Percentiles rank a stretch among this genome's conserved stretches.
Evolutionary conservation across 2,113 vertebrate species (phyloP).

Genomic region (Gnathonemus longibarbis): DNA sequence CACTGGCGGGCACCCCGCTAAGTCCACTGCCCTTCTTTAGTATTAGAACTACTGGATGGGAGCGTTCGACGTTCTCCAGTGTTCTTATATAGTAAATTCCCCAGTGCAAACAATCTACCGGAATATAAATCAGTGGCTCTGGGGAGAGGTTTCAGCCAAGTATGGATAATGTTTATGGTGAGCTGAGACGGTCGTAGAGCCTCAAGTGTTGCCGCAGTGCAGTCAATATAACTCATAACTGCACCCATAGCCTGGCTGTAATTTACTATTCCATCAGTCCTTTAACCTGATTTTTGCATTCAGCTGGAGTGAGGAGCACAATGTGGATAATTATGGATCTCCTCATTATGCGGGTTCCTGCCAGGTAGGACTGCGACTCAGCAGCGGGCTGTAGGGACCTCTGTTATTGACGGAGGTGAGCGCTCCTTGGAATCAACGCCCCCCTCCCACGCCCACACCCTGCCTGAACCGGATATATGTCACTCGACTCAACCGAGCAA

Average conservation of each 20-base stretch:
- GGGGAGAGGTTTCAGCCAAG: conserved; percentile 43
- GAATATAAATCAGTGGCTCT: conserved; percentile 54
- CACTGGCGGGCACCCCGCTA: neutral
- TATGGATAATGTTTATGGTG: conserved; percentile 49
- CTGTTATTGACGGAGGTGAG: neutral
- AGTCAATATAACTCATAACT: conserved; percentile 56
- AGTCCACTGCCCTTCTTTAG: neutral
- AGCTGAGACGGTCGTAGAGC: conserved; percentile 46
- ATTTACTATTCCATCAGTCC: conserved; percentile 51
- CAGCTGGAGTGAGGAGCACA: neutral
- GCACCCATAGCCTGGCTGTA: conserved; percentile 46
- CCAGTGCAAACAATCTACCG: conserved; percentile 40
- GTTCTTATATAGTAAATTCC: conserved; percentile 43
- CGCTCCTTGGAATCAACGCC: neutral
- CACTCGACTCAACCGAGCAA: conserved; percentile 41
- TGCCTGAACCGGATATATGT: conserved; percentile 26
- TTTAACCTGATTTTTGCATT: conserved; percentile 23
- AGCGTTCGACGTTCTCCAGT: conserved; percentile 27
- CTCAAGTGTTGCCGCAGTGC: conserved; percentile 34
- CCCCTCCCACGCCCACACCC: neutral
- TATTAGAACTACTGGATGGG: neutral
- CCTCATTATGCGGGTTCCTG: neutral
- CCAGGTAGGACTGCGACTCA: neutral
- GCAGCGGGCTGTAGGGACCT: neutral
- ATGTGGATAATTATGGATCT: neutral